Conservation (phyloP, 92 coral and sea anemone species). For the Porites divaricata region DNA sequence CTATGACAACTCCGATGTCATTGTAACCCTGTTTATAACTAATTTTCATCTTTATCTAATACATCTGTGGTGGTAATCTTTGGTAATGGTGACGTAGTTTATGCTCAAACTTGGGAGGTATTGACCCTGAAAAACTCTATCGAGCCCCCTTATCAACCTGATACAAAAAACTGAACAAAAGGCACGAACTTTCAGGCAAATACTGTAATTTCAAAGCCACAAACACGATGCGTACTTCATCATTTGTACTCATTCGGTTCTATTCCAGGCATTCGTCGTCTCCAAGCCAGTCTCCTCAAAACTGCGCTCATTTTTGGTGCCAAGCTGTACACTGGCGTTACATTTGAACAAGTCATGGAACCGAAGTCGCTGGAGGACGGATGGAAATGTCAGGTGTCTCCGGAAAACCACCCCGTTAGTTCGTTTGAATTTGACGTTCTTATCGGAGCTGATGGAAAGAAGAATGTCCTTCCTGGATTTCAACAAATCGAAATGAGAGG, state of each 20-base stretch:
- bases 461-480: conserved; percentile 92
- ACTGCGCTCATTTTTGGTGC: conserved; percentile 94
- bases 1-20: too few species aligned
- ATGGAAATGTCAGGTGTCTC: conserved; percentile 92
- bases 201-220: too few species aligned
- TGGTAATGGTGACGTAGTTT: too few species aligned
- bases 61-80: too few species aligned
- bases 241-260: neutral
- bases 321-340: conserved; percentile 91
- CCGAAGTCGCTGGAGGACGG: conserved; percentile 86
- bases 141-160: too few species aligned
- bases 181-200: too few species aligned
- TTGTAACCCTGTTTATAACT: too few species aligned
- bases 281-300: conserved; percentile 88
- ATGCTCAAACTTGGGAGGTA: too few species aligned
- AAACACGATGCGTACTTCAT: neutral
- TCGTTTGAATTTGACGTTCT: conserved; percentile 84
- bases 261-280: conserved; percentile 81
- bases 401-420: conserved; percentile 79
- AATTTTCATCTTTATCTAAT: too few species aligned
- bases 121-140: too few species aligned
- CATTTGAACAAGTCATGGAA: conserved; percentile 88
- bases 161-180: too few species aligned
- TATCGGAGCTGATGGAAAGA: conserved; percentile 98
- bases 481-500: conserved; percentile 99